Evolutionary conservation across 2,797 vertebrate species (phyloP).

Genomic region (Pempheris klunzingeri): DNA sequence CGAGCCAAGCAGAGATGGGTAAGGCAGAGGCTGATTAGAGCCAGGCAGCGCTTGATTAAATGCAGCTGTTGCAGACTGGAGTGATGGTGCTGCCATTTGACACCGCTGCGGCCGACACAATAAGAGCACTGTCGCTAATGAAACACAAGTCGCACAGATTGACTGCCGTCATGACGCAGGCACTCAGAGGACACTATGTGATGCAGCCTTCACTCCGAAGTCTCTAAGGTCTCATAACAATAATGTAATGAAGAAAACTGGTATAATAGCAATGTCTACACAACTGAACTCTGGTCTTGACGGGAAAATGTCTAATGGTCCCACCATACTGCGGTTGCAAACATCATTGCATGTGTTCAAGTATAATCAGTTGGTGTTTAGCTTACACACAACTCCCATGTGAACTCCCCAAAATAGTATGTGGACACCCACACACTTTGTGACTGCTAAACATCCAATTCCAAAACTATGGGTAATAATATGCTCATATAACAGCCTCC

Average conservation of each 20-base stretch:
- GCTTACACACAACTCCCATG: not conserved
- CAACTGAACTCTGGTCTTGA: not conserved
- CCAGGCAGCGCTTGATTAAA: slow-evolving; percentile 73
- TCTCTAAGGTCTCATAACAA: not conserved
- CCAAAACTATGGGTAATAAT: not conserved
- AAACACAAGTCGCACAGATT: slow-evolving; percentile 40
- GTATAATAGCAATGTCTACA: not conserved
- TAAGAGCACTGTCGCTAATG: slow-evolving; percentile 55
- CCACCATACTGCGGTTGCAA: too few species aligned
- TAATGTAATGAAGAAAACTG: not conserved
- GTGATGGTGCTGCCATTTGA: slow-evolving; percentile 58
- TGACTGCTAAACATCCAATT: not conserved
- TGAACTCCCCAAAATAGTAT: not conserved
- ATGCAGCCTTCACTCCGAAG: slow-evolving; percentile 5
- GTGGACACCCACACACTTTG: not conserved
- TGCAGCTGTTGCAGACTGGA: slow-evolving; percentile 67
- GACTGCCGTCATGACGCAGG: slow-evolving; percentile 34
- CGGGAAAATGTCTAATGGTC: too few species aligned
- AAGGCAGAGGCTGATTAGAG: slow-evolving; percentile 68
- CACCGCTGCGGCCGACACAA: slow-evolving; percentile 54
- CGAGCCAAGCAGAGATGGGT: slow-evolving; percentile 67
- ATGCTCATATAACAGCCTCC: not conserved
- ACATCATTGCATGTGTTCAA: too few species aligned
- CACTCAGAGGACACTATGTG: slow-evolving; percentile 18
- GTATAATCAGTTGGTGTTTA: too few species aligned